A percentile compares a stretch with the other conserved stretches of the same genome.
Conservation (phyloP, 64 coral and sea anemone species). For the Catalaphyllia jardinei region DNA sequence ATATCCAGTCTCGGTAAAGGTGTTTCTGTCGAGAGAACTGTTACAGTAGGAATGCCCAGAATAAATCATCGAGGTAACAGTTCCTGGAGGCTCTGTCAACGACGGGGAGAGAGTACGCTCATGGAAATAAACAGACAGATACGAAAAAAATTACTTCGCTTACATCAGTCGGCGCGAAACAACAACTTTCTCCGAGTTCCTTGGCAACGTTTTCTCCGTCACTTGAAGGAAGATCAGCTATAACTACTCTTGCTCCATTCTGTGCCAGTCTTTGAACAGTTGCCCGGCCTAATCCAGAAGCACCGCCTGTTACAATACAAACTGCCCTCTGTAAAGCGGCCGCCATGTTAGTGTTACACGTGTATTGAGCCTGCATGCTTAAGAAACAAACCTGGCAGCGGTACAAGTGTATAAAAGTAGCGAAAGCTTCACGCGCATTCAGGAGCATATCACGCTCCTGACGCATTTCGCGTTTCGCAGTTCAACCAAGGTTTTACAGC, state of each 20-base stretch:
- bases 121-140: neutral
- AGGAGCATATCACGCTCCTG: neutral
- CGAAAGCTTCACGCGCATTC: neutral
- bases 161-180: slow-evolving; percentile 91
- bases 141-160: slow-evolving; percentile 1
- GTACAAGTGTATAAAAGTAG: neutral
- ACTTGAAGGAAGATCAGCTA: slow-evolving; percentile 90
- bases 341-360: slow-evolving; percentile 71
- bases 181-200: slow-evolving; percentile 83
- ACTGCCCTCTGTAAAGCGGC: slow-evolving; percentile 51
- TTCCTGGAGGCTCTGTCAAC: neutral
- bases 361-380: neutral
- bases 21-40: too few relatives aligned
- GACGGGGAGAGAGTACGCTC: neutral
- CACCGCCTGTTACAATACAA: slow-evolving; percentile 87
- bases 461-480: too few relatives aligned
- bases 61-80: neutral
- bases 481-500: too few relatives aligned
- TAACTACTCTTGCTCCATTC: slow-evolving; percentile 88
- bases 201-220: slow-evolving; percentile 83
- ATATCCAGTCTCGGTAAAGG: neutral
- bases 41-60: neutral
- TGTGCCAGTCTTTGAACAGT: slow-evolving; percentile 78
- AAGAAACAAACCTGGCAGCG: neutral
- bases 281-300: slow-evolving; percentile 87